Evolutionary conservation across 2,888 invertebrate genomes (phyloP).

Genomic region (Megalurothrips usitatus): DNA sequence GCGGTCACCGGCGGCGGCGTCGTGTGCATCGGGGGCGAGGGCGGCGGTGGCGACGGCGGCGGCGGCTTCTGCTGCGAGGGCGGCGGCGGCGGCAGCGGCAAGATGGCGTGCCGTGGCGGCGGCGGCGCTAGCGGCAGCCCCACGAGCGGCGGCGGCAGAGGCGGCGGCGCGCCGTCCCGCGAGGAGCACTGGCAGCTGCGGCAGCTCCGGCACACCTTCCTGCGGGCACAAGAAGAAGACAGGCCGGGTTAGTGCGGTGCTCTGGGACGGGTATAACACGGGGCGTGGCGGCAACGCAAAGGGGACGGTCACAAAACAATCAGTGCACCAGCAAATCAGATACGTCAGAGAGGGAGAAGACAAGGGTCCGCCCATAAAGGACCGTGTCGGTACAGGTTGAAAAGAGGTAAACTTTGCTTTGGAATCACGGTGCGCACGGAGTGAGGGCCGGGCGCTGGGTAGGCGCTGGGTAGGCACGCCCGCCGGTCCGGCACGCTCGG

Average conservation of each 20-base stretch:
- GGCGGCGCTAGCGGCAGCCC: not conserved
- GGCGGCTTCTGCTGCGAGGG: not conserved
- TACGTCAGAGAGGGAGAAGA: too few relatives aligned
- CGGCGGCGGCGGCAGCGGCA: not conserved
- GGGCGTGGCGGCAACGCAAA: not conserved
- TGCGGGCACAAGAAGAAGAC: conserved; percentile 44
- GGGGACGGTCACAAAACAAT: too few relatives aligned
- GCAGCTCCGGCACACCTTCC: conserved; percentile 79
- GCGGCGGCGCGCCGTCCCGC: conserved; percentile 42
- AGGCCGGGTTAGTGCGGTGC: not conserved
- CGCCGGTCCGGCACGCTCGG: too few relatives aligned
- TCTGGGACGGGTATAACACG: not conserved
- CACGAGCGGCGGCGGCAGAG: not conserved
- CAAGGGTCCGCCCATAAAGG: too few relatives aligned
- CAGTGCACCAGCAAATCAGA: too few relatives aligned
- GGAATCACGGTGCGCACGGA: too few relatives aligned
- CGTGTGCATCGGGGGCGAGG: conserved; percentile 46
- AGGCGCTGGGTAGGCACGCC: too few relatives aligned
- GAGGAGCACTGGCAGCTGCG: conserved; percentile 72
- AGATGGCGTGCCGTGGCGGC: not conserved
- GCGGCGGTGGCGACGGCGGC: not conserved
- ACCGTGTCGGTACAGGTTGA: too few relatives aligned
- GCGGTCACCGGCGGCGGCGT: conserved; percentile 46
- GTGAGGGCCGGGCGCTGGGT: too few relatives aligned
- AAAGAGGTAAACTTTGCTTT: too few relatives aligned